Conservation (phyloP, 2,797 vertebrate genomes). For the Diglossa cyanea region DNA sequence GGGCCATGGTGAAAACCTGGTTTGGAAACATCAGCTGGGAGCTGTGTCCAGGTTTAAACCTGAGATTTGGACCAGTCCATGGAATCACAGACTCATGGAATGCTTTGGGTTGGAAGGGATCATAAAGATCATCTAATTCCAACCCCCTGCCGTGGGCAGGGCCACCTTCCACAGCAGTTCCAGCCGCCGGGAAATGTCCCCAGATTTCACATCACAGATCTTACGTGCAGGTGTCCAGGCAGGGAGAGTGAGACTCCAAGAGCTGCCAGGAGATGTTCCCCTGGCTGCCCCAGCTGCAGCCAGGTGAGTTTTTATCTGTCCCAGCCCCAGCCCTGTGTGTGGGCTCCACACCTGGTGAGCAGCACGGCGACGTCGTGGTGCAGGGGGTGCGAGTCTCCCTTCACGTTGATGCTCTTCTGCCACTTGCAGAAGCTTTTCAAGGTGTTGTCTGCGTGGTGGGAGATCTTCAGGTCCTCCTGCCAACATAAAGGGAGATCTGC, state of each 20-base stretch:
- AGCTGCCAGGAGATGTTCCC: background rate
- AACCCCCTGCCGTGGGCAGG: background rate
- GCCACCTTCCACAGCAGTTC: background rate
- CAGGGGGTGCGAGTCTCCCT: slow-evolving; percentile 87
- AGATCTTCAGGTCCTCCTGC: slow-evolving; percentile 92
- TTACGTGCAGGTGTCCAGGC: accelerated
- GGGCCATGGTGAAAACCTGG: background rate
- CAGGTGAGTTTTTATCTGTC: background rate
- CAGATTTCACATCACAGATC: background rate
- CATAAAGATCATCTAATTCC: background rate
- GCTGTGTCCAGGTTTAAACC: background rate
- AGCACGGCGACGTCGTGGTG: slow-evolving; percentile 93
- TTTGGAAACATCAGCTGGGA: background rate
- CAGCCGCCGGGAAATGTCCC: background rate
- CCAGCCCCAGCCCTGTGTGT: accelerated
- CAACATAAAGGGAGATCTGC: background rate
- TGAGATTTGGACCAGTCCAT: background rate
- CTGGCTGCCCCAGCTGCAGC: background rate
- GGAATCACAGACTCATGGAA: background rate
- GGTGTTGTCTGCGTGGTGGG: slow-evolving; percentile 94
- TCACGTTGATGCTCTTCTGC: slow-evolving; percentile 92
- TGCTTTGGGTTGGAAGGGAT: background rate
- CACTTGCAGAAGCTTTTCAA: slow-evolving; percentile 95
- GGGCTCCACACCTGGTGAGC: slow-evolving; percentile 85
- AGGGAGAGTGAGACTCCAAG: background rate